Conservation (phyloP, 2,113 vertebrate genomes). For the Neoarius graeffei region DNA sequence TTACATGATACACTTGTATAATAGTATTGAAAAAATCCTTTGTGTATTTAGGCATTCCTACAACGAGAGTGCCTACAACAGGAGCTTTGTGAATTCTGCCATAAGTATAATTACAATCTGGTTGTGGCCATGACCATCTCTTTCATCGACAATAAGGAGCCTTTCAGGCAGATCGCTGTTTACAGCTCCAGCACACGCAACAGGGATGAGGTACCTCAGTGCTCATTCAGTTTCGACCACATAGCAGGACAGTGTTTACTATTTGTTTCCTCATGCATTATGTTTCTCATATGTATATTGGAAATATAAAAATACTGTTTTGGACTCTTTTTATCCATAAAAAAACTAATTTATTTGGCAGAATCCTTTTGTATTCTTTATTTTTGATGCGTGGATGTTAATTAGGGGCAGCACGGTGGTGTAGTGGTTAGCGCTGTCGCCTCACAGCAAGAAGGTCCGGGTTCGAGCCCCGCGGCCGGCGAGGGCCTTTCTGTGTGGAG, state of each 20-base stretch:
- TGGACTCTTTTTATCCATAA: not conserved
- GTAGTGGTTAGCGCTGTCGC: no score
- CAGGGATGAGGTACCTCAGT: slow-evolving; percentile 69
- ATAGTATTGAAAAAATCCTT: not conserved
- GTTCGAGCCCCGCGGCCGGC: no score
- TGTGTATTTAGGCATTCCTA: slow-evolving; percentile 77
- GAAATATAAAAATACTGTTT: not conserved
- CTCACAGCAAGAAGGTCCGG: no score
- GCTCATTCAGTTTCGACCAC: not conserved
- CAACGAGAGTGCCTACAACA: slow-evolving; percentile 67
- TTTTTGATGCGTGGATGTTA: no score
- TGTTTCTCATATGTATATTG: not conserved
- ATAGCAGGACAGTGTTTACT: not conserved
- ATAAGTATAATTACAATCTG: slow-evolving; percentile 65
- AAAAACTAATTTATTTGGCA: not conserved
- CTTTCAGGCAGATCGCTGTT: slow-evolving; percentile 79
- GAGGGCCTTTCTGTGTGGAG: no score
- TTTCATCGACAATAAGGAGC: slow-evolving; percentile 74
- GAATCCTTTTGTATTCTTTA: not conserved
- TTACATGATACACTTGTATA: not conserved
- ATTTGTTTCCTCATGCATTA: not conserved
- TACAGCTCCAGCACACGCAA: slow-evolving; percentile 74
- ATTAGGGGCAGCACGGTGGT: no score
- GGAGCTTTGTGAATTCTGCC: slow-evolving; percentile 82
- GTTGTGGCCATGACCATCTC: slow-evolving; percentile 86